Evolutionary conservation across 35 echinoderm and acorn worm genomes (phyloP).

Genomic region (Hemicentrotus pulcherrimus): DNA sequence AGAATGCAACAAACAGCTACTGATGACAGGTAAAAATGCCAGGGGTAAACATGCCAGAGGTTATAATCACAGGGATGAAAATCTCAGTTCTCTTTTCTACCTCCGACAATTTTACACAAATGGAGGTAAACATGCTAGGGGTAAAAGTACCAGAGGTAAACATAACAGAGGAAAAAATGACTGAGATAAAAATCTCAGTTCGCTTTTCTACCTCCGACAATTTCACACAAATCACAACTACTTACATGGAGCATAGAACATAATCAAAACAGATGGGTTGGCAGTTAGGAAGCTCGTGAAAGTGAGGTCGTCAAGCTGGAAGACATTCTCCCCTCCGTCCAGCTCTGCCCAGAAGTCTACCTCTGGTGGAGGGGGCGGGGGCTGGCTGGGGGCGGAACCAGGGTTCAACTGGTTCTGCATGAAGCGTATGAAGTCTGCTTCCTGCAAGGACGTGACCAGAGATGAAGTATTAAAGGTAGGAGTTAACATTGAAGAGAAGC

Average conservation of each 20-base stretch:
- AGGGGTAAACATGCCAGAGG: too few relatives aligned
- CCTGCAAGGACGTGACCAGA: constrained; percentile 43
- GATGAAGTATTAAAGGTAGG: neutral
- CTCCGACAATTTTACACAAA: too few relatives aligned
- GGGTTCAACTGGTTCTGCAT: constrained; percentile 75
- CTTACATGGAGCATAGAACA: constrained; percentile 99
- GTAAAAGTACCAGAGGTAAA: too few relatives aligned
- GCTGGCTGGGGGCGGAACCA: constrained; percentile 52
- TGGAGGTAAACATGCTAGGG: too few relatives aligned
- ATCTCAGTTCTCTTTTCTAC: too few relatives aligned
- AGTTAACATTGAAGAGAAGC: neutral
- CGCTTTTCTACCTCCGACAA: too few relatives aligned
- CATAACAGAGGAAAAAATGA: too few relatives aligned
- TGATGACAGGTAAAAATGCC: too few relatives aligned
- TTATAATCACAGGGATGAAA: too few relatives aligned
- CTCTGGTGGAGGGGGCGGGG: constrained; percentile 56
- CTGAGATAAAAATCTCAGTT: too few relatives aligned
- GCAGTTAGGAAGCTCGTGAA: constrained; percentile 67
- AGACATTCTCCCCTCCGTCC: constrained; percentile 94
- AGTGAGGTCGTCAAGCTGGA: constrained; percentile 57
- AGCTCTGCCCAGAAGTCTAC: constrained; percentile 83
- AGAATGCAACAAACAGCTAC: too few relatives aligned
- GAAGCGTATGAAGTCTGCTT: constrained; percentile 79
- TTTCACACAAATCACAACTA: neutral
- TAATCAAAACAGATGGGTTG: constrained; percentile 76